Conservation (phyloP, 2,888 invertebrate genomes). For the Thymelicus lineola region DNA sequence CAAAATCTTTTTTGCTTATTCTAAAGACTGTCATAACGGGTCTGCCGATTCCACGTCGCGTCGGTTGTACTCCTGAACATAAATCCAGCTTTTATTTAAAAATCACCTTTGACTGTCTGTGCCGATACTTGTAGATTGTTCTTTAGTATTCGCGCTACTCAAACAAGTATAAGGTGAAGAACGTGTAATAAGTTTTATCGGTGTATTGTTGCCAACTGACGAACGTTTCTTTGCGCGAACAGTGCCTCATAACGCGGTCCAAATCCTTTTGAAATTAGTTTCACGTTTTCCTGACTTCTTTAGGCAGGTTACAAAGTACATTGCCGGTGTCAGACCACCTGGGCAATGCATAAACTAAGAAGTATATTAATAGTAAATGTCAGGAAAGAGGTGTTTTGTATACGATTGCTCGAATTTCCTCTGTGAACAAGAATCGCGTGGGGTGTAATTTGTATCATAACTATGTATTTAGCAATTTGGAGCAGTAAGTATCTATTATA, state of each 20-base stretch:
- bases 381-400: conserved; percentile 29
- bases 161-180: conserved; percentile 47
- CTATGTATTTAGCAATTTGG: conserved; percentile 28
- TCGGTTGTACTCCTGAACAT: not conserved
- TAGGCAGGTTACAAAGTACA: conserved; percentile 51
- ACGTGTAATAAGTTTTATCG: conserved; percentile 75
- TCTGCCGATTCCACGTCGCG: no score
- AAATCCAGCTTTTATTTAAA: conserved; percentile 24
- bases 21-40: not conserved
- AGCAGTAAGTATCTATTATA: conserved; percentile 17
- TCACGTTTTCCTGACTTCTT: conserved; percentile 67
- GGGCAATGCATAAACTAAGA: conserved; percentile 54
- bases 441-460: conserved; percentile 28
- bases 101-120: conserved; percentile 20
- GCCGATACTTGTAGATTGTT: conserved; percentile 28
- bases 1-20: not conserved
- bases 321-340: conserved; percentile 61
- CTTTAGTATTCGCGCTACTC: conserved; percentile 30
- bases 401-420: conserved; percentile 19
- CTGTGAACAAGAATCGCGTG: conserved; percentile 29
- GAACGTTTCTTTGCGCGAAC: conserved; percentile 54
- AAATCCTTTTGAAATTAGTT: conserved; percentile 66
- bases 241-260: conserved; percentile 61
- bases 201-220: conserved; percentile 69
- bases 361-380: conserved; percentile 48